Percentiles rank a stretch among this genome's conserved stretches.
These are phyloP conservation scores for Anolis carolinensis DNA, from an alignment of 2,113 vertebrate genomes.

Conservation along the genomic window DNA sequence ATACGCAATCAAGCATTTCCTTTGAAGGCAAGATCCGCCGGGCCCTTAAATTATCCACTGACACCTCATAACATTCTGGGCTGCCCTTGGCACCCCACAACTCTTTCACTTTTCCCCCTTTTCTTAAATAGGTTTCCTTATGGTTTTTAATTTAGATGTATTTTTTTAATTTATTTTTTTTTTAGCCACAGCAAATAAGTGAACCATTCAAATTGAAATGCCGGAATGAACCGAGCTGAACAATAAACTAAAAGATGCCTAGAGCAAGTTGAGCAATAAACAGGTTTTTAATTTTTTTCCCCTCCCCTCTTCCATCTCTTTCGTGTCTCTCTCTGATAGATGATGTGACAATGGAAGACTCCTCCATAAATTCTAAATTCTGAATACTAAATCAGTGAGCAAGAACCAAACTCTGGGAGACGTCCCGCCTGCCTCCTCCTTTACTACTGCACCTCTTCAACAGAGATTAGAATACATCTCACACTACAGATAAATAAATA, in stretches of 20 bases:
- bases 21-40: neutral
- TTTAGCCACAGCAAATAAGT: slow-evolving; percentile 75
- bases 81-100: slow-evolving; percentile 58
- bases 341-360: slow-evolving; percentile 77
- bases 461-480: slow-evolving; percentile 7
- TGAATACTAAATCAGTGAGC: slow-evolving; percentile 79
- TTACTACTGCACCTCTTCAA: neutral
- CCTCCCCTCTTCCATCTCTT: slow-evolving; percentile 65
- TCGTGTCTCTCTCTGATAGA: slow-evolving; percentile 81
- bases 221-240: slow-evolving; percentile 80
- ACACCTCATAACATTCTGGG: slow-evolving; percentile 67
- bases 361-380: slow-evolving; percentile 80
- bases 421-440: slow-evolving; percentile 15
- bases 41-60: slow-evolving; percentile 60
- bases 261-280: slow-evolving; percentile 84
- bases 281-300: slow-evolving; percentile 83
- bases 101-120: slow-evolving; percentile 60
- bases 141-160: slow-evolving; percentile 68
- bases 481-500: neutral
- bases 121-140: slow-evolving; percentile 67
- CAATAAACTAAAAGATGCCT: slow-evolving; percentile 85
- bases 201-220: slow-evolving; percentile 75
- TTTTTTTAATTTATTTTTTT: slow-evolving; percentile 42
- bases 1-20: slow-evolving; percentile 40
- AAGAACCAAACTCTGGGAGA: slow-evolving; percentile 52